Conservation (phyloP, 2,797 vertebrate species). For the Selene dorsalis region DNA sequence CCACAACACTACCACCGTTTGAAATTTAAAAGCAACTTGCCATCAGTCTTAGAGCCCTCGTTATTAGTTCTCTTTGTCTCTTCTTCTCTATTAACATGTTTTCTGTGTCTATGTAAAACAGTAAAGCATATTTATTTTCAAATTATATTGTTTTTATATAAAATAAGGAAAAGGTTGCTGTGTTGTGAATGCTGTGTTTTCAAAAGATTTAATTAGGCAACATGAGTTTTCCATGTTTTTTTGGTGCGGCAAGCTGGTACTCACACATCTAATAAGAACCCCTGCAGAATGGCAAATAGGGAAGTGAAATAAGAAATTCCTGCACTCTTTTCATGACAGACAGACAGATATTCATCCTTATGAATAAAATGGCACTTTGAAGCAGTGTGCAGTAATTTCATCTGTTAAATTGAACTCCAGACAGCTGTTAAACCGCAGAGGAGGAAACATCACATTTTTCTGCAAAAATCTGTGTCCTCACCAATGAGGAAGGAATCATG, state of each 20-base stretch:
- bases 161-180: conserved; percentile 88
- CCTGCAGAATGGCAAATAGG: conserved; percentile 41
- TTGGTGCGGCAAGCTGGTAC: conserved; percentile 28
- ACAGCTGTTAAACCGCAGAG: not conserved
- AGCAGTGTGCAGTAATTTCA: conserved; percentile 66
- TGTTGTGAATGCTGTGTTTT: conserved; percentile 81
- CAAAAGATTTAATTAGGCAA: conserved; percentile 49
- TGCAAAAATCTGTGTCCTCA: not conserved
- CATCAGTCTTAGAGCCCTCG: conserved; percentile 75
- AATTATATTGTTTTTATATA: conserved; percentile 97
- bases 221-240: conserved; percentile 47
- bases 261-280: conserved; percentile 37
- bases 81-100: conserved; percentile 92
- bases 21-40: conserved; percentile 62
- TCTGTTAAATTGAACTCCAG: conserved; percentile 48
- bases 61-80: conserved; percentile 80
- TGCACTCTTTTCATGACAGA: conserved; percentile 60
- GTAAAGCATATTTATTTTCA: conserved; percentile 99
- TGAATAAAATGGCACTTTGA: conserved; percentile 77
- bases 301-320: conserved; percentile 45
- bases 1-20: conserved; percentile 42
- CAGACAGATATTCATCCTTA: conserved; percentile 60
- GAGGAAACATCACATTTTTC: not conserved
- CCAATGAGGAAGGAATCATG: not conserved
- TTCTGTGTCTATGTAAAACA: conserved; percentile 92